Conservation (phyloP, 2,888 invertebrate genomes). For the Steinernema carpocapsae region DNA sequence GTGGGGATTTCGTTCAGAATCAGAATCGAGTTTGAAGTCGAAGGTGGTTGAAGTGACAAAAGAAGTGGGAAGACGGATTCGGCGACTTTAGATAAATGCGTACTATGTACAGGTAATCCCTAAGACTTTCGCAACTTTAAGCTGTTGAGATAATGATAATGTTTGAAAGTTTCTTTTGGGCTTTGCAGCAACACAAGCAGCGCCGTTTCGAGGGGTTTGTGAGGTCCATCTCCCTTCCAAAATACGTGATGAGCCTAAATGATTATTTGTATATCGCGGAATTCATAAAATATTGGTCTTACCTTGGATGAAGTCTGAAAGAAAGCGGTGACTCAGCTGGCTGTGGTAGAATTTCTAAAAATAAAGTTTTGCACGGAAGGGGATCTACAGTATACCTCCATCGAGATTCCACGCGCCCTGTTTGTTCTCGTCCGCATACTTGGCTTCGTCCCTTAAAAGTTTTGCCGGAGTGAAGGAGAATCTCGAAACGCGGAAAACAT, state of each 20-base stretch:
- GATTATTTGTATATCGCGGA: too few relatives aligned
- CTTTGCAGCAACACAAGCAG: conserved; percentile 46
- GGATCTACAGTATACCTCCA: conserved; percentile 43
- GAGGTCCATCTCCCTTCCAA: conserved; percentile 64
- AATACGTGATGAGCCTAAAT: conserved; percentile 65
- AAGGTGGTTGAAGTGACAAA: too few relatives aligned
- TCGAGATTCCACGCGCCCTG: conserved; percentile 67
- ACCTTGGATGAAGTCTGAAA: conserved; percentile 64
- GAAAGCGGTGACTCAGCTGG: conserved; percentile 60
- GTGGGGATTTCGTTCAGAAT: too few relatives aligned
- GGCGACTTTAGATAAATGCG: too few relatives aligned
- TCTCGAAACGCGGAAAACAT: conserved; percentile 62
- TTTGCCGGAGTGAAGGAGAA: conserved; percentile 63
- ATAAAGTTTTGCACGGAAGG: not conserved
- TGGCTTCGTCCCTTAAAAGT: conserved; percentile 38
- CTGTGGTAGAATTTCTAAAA: conserved; percentile 52
- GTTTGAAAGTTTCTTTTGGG: conserved; percentile 43
- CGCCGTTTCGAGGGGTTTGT: conserved; percentile 59
- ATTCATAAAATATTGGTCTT: too few relatives aligned
- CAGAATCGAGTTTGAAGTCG: too few relatives aligned
- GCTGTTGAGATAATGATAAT: conserved; percentile 38
- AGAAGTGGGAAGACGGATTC: too few relatives aligned
- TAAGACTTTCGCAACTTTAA: too few relatives aligned
- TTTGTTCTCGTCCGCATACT: conserved; percentile 45
- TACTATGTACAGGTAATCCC: too few relatives aligned